phyloP scores from a whole-genome alignment of 2,113 vertebrate genomes.

The Trinectes maculatus region DNA sequence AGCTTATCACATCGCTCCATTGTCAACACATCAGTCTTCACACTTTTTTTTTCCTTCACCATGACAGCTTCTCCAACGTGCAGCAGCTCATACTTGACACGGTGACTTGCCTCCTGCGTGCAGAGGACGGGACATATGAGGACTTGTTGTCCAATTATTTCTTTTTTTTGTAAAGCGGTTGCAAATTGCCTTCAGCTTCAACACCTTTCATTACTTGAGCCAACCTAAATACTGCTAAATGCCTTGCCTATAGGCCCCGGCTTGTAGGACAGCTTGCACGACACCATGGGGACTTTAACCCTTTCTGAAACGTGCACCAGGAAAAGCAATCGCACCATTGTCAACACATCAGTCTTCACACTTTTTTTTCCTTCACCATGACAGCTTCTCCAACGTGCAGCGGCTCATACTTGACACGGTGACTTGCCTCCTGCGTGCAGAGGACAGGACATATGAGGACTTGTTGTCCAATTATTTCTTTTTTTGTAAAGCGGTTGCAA shows the following conservation, averaged over 20 bases:
- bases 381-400: not conserved
- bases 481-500: slow-evolving; percentile 14
- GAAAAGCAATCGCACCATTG: not conserved
- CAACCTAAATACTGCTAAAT: slow-evolving; percentile 40
- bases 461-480: not conserved
- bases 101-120: not conserved
- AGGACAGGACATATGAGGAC: slow-evolving; percentile 32
- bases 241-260: slow-evolving; percentile 10
- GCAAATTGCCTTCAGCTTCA: slow-evolving; percentile 28
- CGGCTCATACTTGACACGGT: slow-evolving; percentile 2
- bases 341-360: not conserved
- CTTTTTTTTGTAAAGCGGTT: slow-evolving; percentile 17
- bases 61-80: not conserved
- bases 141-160: not conserved
- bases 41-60: not conserved
- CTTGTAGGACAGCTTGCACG: slow-evolving; percentile 25
- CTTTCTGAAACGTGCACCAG: not conserved
- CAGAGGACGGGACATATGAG: slow-evolving; percentile 26
- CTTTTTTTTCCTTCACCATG: not conserved
- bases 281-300: slow-evolving; percentile 22
- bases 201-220: slow-evolving; percentile 33
- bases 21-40: not conserved
- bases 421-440: slow-evolving; percentile 5
- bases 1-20: no score
- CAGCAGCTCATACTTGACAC: slow-evolving; percentile 9